Base-by-base conservation (phyloP, 2,113 vertebrate genomes). In the Thomomys bottae region DNA sequence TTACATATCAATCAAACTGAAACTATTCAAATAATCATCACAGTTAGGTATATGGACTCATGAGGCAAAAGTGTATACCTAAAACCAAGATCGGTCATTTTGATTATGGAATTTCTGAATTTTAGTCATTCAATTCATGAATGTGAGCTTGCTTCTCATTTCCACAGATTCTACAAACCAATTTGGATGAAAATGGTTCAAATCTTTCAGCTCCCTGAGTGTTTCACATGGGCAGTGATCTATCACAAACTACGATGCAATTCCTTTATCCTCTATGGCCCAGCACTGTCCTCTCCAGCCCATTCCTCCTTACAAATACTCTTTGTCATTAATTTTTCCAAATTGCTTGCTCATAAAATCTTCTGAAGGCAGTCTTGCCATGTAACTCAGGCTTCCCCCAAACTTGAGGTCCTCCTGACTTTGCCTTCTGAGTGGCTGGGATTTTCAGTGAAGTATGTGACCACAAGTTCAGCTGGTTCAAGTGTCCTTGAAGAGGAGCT, bases 41-140 rank as follows among this genome's bases (percentile, higher is more conserved):
- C 49, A 40, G 9, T 36, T 42, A 20, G 26, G 28, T 24, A 0
- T 79, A 3, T 85, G 42, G 3, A 14, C 36, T 1, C 57, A 81
- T 87, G 83, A 80, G 73, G 32, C 77, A 17, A 63, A 63, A 32
- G 63, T 83, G 67, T 77, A 54, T 83, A 4, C 5, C 18, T 40
- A 23, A 45, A 81, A 68, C 85, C 32, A 70, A 1, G 54, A 23
- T 36, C 23, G 71, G 15, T 67, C 34, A 84, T 76, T 61, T 32
- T 72, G 12, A 32, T 70, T 38, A 34, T 59, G 38, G 21, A 40
- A 3, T 88, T 84, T 91, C 54, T 84, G 23, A 76, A 61, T 88
- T 91, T 83, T 94, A 49, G 45, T 71, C 45, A 67, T 73, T 82
- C 18, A 84, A 1, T 38, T 38, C 34, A 63, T 84, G 61, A 91